Evolutionary conservation across 2,888 invertebrate species (phyloP).

Genomic region (Alsophila aescularia): DNA sequence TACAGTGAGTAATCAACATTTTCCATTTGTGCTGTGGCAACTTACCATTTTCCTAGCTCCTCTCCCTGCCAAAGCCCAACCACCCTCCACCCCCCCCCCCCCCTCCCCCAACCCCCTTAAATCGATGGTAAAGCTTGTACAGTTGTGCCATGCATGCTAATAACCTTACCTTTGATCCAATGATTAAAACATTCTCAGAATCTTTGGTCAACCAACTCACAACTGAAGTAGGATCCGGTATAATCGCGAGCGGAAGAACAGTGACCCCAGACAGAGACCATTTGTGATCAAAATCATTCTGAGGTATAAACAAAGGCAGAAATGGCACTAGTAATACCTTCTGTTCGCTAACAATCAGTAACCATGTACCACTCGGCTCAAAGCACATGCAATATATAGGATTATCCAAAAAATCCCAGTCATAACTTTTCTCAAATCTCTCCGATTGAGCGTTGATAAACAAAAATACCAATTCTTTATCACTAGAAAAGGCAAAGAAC

Average conservation of each 20-base stretch:
- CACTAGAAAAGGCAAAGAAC: slow-evolving; percentile 74
- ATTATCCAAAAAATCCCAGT: slow-evolving; percentile 79
- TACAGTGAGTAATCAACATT: too few relatives aligned
- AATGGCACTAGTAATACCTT: slow-evolving; percentile 79
- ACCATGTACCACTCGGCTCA: slow-evolving; percentile 92
- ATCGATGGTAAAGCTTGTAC: too few relatives aligned
- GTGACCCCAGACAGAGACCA: slow-evolving; percentile 80
- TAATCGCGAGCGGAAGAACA: slow-evolving; percentile 67
- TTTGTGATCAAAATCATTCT: slow-evolving; percentile 73
- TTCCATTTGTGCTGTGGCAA: too few relatives aligned
- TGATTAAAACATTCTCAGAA: slow-evolving; percentile 87
- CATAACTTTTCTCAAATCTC: slow-evolving; percentile 68
- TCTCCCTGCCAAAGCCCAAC: too few relatives aligned
- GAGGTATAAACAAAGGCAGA: slow-evolving; percentile 73
- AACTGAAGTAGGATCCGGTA: slow-evolving; percentile 84
- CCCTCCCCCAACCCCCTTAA: too few relatives aligned
- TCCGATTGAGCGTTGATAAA: slow-evolving; percentile 70
- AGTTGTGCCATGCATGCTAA: too few relatives aligned
- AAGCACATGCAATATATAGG: slow-evolving; percentile 90
- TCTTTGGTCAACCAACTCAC: slow-evolving; percentile 92
- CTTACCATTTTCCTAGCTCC: too few relatives aligned
- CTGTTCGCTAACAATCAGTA: slow-evolving; percentile 85
- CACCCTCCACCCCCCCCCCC: too few relatives aligned
- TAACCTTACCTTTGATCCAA: slow-evolving; percentile 86
- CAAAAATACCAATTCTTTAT: slow-evolving; percentile 69